Conservation (phyloP, 2,113 vertebrate species). For the Carettochelys insculpta region DNA sequence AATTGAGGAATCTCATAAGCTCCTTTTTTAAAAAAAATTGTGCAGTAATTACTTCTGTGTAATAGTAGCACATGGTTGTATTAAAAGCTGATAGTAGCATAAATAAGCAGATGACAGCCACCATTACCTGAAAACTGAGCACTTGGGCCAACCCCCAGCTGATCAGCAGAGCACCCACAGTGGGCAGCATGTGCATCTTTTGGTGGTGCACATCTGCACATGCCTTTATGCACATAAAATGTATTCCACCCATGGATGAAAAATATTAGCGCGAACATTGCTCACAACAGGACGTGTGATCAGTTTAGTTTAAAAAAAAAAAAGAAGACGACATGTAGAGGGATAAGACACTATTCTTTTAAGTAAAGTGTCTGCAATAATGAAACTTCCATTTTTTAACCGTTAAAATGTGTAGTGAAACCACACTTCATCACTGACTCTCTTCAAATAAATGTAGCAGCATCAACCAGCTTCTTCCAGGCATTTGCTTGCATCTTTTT, state of each 20-base stretch:
- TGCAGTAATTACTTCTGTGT: not conserved
- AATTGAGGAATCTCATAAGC: not conserved
- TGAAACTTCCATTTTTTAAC: not conserved
- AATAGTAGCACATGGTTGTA: not conserved
- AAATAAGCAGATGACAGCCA: conserved; percentile 15
- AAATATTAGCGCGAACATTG: too few relatives aligned
- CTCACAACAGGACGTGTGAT: not conserved
- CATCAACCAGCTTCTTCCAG: not conserved
- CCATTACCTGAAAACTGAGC: too few relatives aligned
- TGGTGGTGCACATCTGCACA: too few relatives aligned
- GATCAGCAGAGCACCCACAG: too few relatives aligned
- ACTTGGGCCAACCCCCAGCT: too few relatives aligned
- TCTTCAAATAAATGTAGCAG: conserved; percentile 42
- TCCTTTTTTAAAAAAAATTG: too few relatives aligned
- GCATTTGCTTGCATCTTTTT: conserved; percentile 21
- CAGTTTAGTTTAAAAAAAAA: conserved; percentile 2
- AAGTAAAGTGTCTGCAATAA: not conserved
- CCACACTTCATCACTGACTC: conserved; percentile 12
- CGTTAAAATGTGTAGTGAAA: conserved; percentile 13
- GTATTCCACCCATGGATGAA: too few relatives aligned
- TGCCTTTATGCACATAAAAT: too few relatives aligned
- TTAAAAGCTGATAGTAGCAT: not conserved
- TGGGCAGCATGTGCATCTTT: too few relatives aligned
- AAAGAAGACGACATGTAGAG: not conserved
- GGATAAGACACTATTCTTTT: not conserved